Evolutionary conservation across 2,888 invertebrate genomes (phyloP), one percentile per base, ranked within the genome.

Genomic region (Baronia brevicornis): DNA sequence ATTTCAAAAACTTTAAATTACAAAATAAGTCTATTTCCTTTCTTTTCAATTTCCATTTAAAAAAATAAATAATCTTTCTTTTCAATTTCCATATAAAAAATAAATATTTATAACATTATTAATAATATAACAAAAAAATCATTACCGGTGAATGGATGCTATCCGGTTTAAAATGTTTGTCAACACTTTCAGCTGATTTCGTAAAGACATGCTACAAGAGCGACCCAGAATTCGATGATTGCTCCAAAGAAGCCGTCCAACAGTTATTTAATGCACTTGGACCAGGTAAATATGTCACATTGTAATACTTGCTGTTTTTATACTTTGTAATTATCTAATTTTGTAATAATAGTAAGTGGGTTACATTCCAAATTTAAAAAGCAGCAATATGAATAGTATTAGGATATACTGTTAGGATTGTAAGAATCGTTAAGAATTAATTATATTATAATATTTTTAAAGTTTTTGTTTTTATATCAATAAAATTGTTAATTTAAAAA

Each of bases 171-270:
- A 12, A 23, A 25, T 25, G 5, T 14, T 25, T 25, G 12, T 14
- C 1, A 14, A 7, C 41, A 36, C 47, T 86, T 87, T 57, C 74
- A 91, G 91, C 91, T 39, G 85, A 85, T 61, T 91, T 88, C 67
- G 87, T 91, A 46, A 87, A 87, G 51, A 88, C 90, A 51, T 91
- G 91, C 60, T 68, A 74, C 39, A 87, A 87, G 55, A 86, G 86
- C 44, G 87, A 89, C 49, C 87, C 87, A 22, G 80, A 86, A 38
- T 91, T 91, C 51, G 78, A 87, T 25, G 88, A 89, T 41, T 91
- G 91, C 55, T 91, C 91, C 2, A 87, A 87, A 5, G 67, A 82
- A 36, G 88, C 91, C 17, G 90, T 91, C 2, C 91, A 91, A 62
- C 78, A 82, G 36, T 54, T 91, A n/a, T 91, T 91, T 55, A 74